Evolutionary conservation across 2,797 vertebrate genomes (phyloP), one percentile per base, ranked within the genome.

Genomic region (Coregonus sp.): DNA sequence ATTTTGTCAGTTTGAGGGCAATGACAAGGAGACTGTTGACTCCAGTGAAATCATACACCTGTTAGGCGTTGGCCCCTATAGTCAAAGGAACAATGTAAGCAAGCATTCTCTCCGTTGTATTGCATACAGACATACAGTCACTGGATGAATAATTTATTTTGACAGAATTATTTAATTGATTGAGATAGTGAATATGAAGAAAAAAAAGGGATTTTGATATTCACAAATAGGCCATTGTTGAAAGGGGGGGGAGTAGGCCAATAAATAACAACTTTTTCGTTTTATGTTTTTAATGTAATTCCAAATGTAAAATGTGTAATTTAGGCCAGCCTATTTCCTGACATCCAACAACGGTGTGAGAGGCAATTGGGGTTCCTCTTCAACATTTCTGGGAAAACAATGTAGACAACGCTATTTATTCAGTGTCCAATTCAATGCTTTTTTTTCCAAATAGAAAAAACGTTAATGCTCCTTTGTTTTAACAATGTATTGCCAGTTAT

Each of bases 31-130:
- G 85, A 87, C 75, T 86, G 88, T 91, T 90, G 86, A 91, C 87
- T 82, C 83, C 85, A 90, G 84, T 94, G 94, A 94, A 95, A 95
- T 78, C 77, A 88, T 92, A 95, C 94, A 94, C 93, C 94, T 91
- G 86, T 2, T 90, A 95, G 94, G 95, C 91, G 94, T 95, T 95
- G 95, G 88, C 94, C 83, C 79, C 25, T 80, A 82, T 85, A 85
- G 86, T 86, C 78, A 85, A 78, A 73, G 63, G 88, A 87, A 92
- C 89, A 90, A 91, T 91, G 89, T 92, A 87, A 88, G 89, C 90
- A 90, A 90, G 86, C 71, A 50, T 71, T 73, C 35, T 78, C 77
- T 82, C 69, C 35, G 71, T 69, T 74, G 47, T 76, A 47, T 20
- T 59, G n/a, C 4, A 56, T 16, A 56, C 54, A 56, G 18, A 59